Evolutionary conservation across 1,140 invertebrate genomes (phyloP), one percentile per base, ranked within the genome.

Genomic region (Halesus radiatus): DNA sequence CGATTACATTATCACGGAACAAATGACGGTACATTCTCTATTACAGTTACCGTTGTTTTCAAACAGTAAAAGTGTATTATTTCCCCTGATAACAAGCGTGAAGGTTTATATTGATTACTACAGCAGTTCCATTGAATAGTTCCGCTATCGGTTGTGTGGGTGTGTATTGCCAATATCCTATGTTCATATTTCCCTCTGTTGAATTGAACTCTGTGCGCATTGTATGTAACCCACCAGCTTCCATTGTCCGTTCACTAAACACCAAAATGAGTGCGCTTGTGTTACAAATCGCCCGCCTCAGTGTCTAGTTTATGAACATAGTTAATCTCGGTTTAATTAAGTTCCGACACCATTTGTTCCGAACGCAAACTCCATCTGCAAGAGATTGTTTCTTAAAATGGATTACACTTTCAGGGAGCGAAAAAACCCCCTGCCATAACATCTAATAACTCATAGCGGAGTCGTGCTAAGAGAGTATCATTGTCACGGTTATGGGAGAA

Each of bases 301-400:
- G 62, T 66, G 23, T 66, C 62, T 66, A n/a, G 5, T 7, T 32
- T 66, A 66, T 32, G 26, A 32, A 66, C 29, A 32, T 37, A 66
- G 13, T 37, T 66, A 66, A 66, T 66, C 62, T 66, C 62, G 16
- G 62, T 66, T 66, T 66, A 66, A 66, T 66, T 37, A 16, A 66
- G 23, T 66, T 29, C 15, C 62, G 62, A 26, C 62, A 60, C 56
- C 56, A 60, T 58, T 58, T 58, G 54, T 22, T 58, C 54, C 54
- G 54, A 58, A 20, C 54, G n/a, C 13, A 60, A 60, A 60, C 56
- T 23, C 15, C 23, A 58, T 58, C 54, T 58, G 54, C 22, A 22
- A 2, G 8, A 58, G 22, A 58, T 58, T 58, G 54, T 58, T 32
- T 58, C 54, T 58, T 58, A 58, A 58, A 58, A 58, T 22, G 54